A percentile compares a stretch with the other conserved stretches of the same genome.
phyloP scores from a whole-genome alignment of 1,140 invertebrate genomes.

The Trichomalopsis sarcophagae region DNA sequence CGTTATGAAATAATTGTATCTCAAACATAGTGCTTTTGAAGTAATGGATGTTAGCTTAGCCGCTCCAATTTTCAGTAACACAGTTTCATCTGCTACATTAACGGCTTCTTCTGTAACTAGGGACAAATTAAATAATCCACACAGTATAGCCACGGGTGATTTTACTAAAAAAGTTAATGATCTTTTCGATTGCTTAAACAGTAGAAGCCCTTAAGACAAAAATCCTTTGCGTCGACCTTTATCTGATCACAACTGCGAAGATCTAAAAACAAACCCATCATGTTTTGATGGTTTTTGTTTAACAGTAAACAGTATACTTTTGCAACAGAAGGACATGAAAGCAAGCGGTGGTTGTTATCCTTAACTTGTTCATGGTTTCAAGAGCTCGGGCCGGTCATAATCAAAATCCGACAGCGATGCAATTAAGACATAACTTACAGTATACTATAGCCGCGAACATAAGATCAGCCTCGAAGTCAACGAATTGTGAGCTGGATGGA shows the following conservation, averaged over 20 bases:
- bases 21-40: constrained; percentile 42
- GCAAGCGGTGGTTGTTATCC: too few species aligned
- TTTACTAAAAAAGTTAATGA: constrained; percentile 49
- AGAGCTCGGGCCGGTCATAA: too few species aligned
- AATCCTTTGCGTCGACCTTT: too few species aligned
- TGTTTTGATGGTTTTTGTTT: constrained; percentile 48
- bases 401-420: too few species aligned
- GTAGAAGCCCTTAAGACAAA: too few species aligned
- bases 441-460: too few species aligned
- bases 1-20: not conserved
- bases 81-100: constrained; percentile 45
- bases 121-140: not conserved
- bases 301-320: not conserved
- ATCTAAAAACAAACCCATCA: constrained; percentile 11
- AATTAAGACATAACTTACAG: too few species aligned
- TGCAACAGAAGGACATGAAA: too few species aligned
- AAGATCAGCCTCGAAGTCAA: too few species aligned
- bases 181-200: constrained; percentile 56
- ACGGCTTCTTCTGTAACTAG: constrained; percentile 37
- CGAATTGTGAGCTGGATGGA: too few species aligned
- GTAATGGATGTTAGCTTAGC: constrained; percentile 52
- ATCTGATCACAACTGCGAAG: not conserved
- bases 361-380: too few species aligned
- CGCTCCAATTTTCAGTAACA: constrained; percentile 52
- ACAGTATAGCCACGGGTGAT: too few species aligned